phyloP scores from a whole-genome alignment of 2,888 invertebrate species.

The Caenorhabditis becei region DNA sequence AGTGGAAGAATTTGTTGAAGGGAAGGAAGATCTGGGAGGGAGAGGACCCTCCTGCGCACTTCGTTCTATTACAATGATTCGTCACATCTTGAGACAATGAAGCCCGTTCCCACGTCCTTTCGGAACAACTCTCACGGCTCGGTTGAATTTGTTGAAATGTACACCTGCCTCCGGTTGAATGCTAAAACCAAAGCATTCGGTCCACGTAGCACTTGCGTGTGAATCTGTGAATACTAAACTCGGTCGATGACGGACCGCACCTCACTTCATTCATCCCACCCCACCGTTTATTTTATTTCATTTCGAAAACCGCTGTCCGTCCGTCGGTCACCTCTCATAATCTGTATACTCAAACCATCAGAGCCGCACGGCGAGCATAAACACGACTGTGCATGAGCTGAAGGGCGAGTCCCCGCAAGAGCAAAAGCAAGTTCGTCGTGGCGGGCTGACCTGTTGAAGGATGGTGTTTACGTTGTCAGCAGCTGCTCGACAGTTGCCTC shows the following conservation, averaged over 20 bases:
- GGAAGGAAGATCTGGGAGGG: not conserved
- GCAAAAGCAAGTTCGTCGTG: slow-evolving; percentile 48
- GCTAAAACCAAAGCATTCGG: not conserved
- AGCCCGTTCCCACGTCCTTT: slow-evolving; percentile 49
- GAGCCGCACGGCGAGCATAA: slow-evolving; percentile 49
- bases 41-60: slow-evolving; percentile 35
- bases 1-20: slow-evolving; percentile 57
- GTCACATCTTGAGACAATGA: slow-evolving; percentile 43
- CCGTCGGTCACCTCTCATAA: slow-evolving; percentile 35
- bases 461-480: slow-evolving; percentile 62
- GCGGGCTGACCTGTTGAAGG: slow-evolving; percentile 56
- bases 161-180: slow-evolving; percentile 32
- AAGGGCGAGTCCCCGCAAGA: slow-evolving; percentile 17
- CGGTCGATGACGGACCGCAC: not conserved
- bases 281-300: no score
- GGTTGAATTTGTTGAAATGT: slow-evolving; percentile 47
- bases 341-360: slow-evolving; percentile 56
- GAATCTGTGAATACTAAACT: slow-evolving; percentile 9
- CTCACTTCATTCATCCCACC: no score
- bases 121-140: slow-evolving; percentile 32
- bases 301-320: slow-evolving; percentile 24
- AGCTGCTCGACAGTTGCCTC: slow-evolving; percentile 63
- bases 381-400: slow-evolving; percentile 54
- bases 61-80: slow-evolving; percentile 41
- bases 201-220: slow-evolving; percentile 8